Evolutionary conservation across 2,797 vertebrate species (phyloP), one percentile per base, ranked within the genome.

Genomic region (Melopsittacus undulatus): DNA sequence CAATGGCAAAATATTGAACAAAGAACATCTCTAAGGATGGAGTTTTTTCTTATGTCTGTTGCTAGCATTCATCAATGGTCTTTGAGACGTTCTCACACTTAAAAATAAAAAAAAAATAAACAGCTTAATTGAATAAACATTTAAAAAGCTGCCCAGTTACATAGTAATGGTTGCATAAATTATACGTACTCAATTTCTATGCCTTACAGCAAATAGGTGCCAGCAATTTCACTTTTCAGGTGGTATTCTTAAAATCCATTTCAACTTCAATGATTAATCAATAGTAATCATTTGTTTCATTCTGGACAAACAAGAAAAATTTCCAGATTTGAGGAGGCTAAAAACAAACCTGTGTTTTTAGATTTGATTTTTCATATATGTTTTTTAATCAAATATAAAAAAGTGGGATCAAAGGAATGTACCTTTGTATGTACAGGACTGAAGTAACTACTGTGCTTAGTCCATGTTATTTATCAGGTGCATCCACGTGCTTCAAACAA

Each of bases 1-100:
- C 62, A 96, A 74, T 22, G 21, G 51, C 30, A 90, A 95, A 79
- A 92, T 75, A 30, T 67, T 92, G 70, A 95, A 82, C 46, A 56
- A 73, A 54, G 21, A 82, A 74, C 12, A 18, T 46, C 10, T 76
- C 52, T 83, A 85, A 72, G 21, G 19, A 40, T 38, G 11, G 13
- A n/a, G n/a, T 40, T 17, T 13, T 14, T 10, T 2, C 32, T 83
- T 90, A n/a, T 79, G 5, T 29, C 30, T 61, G 15, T 81, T 92
- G 32, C 19, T 16, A 76, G 11, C 18, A 56, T 56, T 72, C 40
- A 62, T 77, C 57, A 36, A 16, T 57, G 36, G 16, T 43, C 29
- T 88, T 87, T 63, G 43, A 94, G 29, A 88, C 13, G 3, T 6
- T 83, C 19, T 88, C 14, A 40, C 18, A 51, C 46, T 70, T 66